Conservation (phyloP, 2,797 vertebrate genomes). For the Mormyrus hasselquistii region DNA sequence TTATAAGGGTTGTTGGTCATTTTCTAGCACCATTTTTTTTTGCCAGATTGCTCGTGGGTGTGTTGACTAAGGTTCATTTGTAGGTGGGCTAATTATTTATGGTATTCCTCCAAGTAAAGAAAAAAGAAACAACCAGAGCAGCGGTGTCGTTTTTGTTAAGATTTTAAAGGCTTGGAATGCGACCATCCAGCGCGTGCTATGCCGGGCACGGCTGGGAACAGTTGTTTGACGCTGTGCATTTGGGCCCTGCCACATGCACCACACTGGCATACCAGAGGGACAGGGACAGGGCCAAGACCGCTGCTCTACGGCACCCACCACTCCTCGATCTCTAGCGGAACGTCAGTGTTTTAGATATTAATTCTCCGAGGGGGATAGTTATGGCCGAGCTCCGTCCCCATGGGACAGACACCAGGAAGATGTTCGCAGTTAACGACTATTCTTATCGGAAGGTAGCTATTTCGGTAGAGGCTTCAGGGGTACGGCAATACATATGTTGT, state of each 20-base stretch:
- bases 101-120: not conserved
- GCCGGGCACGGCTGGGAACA: not conserved
- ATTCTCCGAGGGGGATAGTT: not conserved
- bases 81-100: not conserved
- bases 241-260: not conserved
- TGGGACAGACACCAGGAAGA: not conserved
- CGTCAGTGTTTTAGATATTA: not conserved
- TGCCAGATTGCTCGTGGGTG: not conserved
- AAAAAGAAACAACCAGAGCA: not conserved
- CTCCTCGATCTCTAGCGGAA: not conserved
- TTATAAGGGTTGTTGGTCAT: not conserved
- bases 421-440: not conserved
- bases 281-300: not conserved
- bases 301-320: not conserved
- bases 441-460: not conserved
- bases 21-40: not conserved
- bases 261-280: not conserved
- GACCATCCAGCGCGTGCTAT: not conserved
- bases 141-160: not conserved
- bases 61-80: conserved; percentile 1
- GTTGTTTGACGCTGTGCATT: not conserved
- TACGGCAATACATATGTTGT: not conserved
- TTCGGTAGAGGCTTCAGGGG: not conserved
- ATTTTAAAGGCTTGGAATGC: not conserved
- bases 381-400: not conserved